These are phyloP conservation scores for Ctena decussata DNA, from an alignment of 2,888 invertebrate genomes.

Conservation along the genomic window DNA sequence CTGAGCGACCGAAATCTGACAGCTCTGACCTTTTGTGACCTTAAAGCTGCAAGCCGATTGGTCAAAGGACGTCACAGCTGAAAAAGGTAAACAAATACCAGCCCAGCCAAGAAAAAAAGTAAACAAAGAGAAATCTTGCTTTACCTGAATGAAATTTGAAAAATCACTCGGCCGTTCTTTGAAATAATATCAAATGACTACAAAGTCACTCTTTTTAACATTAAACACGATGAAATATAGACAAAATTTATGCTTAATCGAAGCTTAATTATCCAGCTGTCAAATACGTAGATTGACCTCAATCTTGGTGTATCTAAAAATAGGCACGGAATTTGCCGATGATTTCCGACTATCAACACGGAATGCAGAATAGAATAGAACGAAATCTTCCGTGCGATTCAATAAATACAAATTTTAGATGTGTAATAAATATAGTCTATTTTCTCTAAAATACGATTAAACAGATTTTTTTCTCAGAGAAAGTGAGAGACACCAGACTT, in stretches of 20 bases:
- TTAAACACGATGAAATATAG: background rate
- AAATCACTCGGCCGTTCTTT: background rate
- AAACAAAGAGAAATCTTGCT: conserved; percentile 19
- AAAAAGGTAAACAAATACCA: conserved; percentile 48
- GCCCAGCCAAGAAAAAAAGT: background rate
- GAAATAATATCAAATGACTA: background rate
- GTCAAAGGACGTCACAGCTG: conserved; percentile 19
- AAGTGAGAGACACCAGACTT: no score
- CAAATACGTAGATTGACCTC: conserved; percentile 9
- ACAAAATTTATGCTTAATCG: background rate
- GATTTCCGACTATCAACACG: no score
- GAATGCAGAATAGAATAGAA: no score
- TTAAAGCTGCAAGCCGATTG: background rate
- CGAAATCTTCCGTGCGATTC: no score
- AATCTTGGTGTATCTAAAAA: background rate
- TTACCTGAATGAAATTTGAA: conserved; percentile 35
- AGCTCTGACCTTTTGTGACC: background rate
- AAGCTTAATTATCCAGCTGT: background rate
- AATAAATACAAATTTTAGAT: no score
- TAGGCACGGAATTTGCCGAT: background rate
- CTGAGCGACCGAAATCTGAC: background rate
- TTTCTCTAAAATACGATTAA: no score
- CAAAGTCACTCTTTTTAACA: background rate
- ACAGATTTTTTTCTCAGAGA: no score
- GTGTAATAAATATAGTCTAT: no score